Conservation (phyloP, 2,888 invertebrate genomes). For the Ethmia dodecea region DNA sequence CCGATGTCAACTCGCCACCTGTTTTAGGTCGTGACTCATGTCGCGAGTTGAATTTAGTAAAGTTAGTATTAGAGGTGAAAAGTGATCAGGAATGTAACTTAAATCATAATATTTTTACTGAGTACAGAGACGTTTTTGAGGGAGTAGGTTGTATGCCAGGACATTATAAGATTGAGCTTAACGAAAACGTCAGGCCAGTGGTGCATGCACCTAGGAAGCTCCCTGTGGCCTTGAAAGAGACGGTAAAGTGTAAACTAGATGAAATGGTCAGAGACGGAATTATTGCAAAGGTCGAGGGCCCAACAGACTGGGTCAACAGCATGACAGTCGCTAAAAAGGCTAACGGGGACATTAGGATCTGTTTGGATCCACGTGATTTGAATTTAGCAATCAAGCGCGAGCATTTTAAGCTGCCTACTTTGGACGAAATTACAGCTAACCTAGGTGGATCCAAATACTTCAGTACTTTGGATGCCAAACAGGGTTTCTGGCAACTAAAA, state of each 20-base stretch:
- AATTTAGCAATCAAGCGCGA: slow-evolving; percentile 13
- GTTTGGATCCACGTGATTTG: slow-evolving; percentile 7
- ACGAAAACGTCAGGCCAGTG: slow-evolving; percentile 4
- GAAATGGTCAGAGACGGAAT: slow-evolving; percentile 13
- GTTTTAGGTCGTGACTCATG: too few species aligned
- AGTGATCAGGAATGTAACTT: too few species aligned
- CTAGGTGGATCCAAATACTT: slow-evolving; percentile 12
- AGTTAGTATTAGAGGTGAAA: too few species aligned
- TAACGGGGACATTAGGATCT: not conserved
- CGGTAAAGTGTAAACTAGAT: slow-evolving; percentile 10
- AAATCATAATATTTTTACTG: too few species aligned
- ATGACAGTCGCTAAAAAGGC: slow-evolving; percentile 18
- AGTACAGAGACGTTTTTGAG: too few species aligned
- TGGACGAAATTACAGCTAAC: slow-evolving; percentile 15
- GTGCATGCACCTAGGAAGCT: slow-evolving; percentile 19
- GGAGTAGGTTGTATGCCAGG: not conserved
- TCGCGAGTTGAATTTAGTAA: too few species aligned
- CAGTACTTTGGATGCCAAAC: slow-evolving; percentile 17
- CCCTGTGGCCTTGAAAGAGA: slow-evolving; percentile 20
- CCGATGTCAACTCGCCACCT: too few species aligned
- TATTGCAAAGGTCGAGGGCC: slow-evolving; percentile 14
- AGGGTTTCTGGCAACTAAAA: slow-evolving; percentile 19
- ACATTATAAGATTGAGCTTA: not conserved
- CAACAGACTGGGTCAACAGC: slow-evolving; percentile 20
- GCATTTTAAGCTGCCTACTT: slow-evolving; percentile 17